Evolutionary conservation across 2,888 invertebrate genomes (phyloP).

Genomic region (Stenotaenia linearis): DNA sequence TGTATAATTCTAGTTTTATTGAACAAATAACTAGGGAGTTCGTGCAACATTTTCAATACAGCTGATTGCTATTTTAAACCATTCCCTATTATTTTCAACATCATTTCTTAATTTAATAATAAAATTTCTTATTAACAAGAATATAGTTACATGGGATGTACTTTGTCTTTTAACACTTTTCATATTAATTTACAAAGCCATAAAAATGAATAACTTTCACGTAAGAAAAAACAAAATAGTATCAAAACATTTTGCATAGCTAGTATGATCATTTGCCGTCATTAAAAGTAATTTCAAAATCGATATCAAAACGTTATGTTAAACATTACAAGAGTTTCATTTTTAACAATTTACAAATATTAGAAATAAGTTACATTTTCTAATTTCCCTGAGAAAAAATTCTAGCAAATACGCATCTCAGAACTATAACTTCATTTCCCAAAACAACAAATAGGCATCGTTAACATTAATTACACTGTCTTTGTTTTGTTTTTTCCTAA

Average conservation of each 20-base stretch:
- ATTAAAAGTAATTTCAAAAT: not conserved
- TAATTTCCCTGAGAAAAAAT: not conserved
- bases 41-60: no score
- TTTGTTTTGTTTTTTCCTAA: conserved; percentile 56
- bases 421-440: conserved; percentile 65
- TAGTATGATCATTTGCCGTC: not conserved
- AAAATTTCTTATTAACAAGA: not conserved
- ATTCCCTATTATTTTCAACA: not conserved
- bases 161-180: not conserved
- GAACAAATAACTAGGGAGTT: no score
- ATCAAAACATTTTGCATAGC: not conserved
- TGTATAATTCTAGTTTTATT: no score
- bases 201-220: not conserved
- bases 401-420: not conserved
- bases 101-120: not conserved
- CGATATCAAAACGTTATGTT: not conserved
- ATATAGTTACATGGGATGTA: not conserved
- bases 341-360: not conserved
- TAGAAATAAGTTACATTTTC: not conserved
- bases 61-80: no score
- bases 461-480: conserved; percentile 63
- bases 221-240: not conserved
- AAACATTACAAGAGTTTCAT: not conserved
- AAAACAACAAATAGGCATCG: conserved; percentile 82
- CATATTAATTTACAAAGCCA: not conserved